phyloP scores from a whole-genome alignment of 1,140 invertebrate genomes.

The Acyrthosiphon pisum region DNA sequence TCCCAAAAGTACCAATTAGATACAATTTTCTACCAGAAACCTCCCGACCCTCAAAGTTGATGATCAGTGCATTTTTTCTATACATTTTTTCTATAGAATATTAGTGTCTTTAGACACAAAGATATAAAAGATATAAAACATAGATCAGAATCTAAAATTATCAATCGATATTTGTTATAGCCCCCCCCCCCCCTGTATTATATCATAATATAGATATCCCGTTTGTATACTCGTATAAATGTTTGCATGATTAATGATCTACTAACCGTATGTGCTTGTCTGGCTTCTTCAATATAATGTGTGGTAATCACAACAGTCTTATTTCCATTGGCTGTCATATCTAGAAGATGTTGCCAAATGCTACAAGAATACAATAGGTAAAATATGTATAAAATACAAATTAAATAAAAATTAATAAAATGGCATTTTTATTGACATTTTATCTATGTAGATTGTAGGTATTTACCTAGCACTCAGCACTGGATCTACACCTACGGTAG shows the following conservation, averaged over 20 bases:
- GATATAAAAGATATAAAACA: too few relatives aligned
- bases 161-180: too few relatives aligned
- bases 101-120: too few relatives aligned
- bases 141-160: too few relatives aligned
- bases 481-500: conserved; percentile 90
- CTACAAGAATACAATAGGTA: conserved; percentile 64
- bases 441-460: background rate
- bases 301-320: conserved; percentile 88
- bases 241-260: background rate
- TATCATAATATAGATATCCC: background rate
- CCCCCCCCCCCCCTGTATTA: too few relatives aligned
- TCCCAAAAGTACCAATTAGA: too few relatives aligned
- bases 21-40: too few relatives aligned
- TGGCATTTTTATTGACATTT: background rate
- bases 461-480: conserved; percentile 71
- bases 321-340: conserved; percentile 73
- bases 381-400: background rate
- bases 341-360: conserved; percentile 87
- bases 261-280: conserved; percentile 75
- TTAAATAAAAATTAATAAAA: background rate
- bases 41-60: too few relatives aligned
- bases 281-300: conserved; percentile 94
- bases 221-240: background rate
- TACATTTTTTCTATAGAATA: too few relatives aligned
- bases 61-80: too few relatives aligned